Conservation (phyloP, 1,140 invertebrate genomes). For the Propsilocerus akamusi region DNA sequence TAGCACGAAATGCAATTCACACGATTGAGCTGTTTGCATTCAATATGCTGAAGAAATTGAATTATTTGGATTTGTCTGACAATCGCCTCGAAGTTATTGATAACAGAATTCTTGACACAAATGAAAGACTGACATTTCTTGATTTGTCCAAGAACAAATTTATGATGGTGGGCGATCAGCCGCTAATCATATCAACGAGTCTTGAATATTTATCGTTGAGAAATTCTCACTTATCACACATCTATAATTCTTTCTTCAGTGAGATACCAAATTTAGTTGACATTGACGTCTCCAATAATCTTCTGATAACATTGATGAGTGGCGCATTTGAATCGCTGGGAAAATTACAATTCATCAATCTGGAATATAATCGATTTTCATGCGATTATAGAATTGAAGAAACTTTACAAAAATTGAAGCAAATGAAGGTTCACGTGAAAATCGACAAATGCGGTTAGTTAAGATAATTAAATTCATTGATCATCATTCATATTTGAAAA, state of each 20-base stretch:
- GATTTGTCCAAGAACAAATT: constrained; percentile 20
- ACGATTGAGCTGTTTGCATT: constrained; percentile 17
- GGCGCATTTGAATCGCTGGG: constrained; percentile 12
- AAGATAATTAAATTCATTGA: constrained; percentile 13
- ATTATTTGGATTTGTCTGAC: constrained; percentile 16
- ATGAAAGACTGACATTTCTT: constrained; percentile 12
- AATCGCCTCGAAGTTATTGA: constrained; percentile 21
- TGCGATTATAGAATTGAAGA: constrained; percentile 5
- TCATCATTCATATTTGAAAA: constrained; percentile 4
- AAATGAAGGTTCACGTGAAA: constrained; percentile 6
- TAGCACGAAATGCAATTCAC: constrained; percentile 18
- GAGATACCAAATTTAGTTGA: constrained; percentile 14
- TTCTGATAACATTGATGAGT: constrained; percentile 14
- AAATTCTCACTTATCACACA: constrained; percentile 17
- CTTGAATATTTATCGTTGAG: constrained; percentile 15
- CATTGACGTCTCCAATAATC: constrained; percentile 17
- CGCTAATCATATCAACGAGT: constrained; percentile 13
- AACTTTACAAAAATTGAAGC: not conserved
- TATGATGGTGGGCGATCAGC: constrained; percentile 10
- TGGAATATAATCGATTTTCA: constrained; percentile 17
- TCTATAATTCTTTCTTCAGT: constrained; percentile 11
- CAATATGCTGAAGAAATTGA: constrained; percentile 10
- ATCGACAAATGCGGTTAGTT: constrained; percentile 12
- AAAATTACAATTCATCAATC: constrained; percentile 12
- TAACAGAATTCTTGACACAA: constrained; percentile 16